Evolutionary conservation across 2,113 vertebrate species (phyloP), one percentile per base, ranked within the genome.

Genomic region (Mirza zaza): DNA sequence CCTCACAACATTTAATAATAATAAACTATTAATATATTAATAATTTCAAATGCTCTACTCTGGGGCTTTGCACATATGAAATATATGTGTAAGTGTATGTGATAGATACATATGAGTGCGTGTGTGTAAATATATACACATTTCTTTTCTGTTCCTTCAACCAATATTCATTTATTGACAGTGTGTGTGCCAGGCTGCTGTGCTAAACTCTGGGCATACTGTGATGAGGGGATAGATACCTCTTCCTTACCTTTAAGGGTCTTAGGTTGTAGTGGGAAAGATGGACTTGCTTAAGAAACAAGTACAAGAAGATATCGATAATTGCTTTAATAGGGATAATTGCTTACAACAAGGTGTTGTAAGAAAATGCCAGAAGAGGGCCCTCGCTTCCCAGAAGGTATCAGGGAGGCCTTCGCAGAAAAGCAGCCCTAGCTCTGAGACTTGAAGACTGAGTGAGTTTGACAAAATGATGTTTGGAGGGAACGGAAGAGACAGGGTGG

Each of bases 1-100:
- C 18, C 34, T 94, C 5, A 27, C 17, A 57, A n/a, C n/a, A 75
- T 65, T 83, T 70, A 94, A 55, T 94, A 34, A 80, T 84, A 82
- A 68, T 50, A 32, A 57, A 9, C 61, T 84, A 55, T 55, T 55
- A 18, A 55, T 55, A 4, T 73, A n/a, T 52, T 83, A 80, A 11
- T 71, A 36, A 23, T 61, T 1, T 48, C 27, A 79, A 80, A 70
- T 65, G 57, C 6, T 57, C 6, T 63, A 23, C 21, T 73, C 75
- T 50, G 75, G 29, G 50, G 48, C 45, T 50, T 76, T 32, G 17
- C 67, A 67, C 13, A 50, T 70, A 55, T 87, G 57, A 57, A 55
- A 71, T 0, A 27, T 39, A 6, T 82, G 57, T 55, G 9, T 39
- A 4, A 36, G 8, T 32, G 5, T 48, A 17, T 17, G 14, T 75